Evolutionary conservation across 1,140 invertebrate species (phyloP).

Genomic region (Zophobas atratus): DNA sequence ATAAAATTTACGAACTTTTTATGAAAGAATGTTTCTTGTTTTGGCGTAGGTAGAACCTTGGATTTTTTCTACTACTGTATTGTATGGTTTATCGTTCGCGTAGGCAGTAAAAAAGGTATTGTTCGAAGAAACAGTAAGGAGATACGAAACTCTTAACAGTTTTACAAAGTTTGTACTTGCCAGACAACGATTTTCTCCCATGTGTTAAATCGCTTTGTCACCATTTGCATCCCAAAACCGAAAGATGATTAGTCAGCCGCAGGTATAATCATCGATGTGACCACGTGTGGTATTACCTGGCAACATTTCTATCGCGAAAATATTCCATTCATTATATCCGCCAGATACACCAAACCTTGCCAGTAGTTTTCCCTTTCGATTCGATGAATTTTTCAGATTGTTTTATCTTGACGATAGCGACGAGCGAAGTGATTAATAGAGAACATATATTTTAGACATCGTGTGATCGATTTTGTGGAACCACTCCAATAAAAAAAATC

Average conservation of each 20-base stretch:
- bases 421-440: no score
- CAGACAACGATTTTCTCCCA: not conserved
- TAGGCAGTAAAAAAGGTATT: not conserved
- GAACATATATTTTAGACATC: no score
- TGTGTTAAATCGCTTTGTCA: not conserved
- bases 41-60: slow-evolving; percentile 19
- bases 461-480: no score
- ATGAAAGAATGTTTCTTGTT: not conserved
- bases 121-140: no score
- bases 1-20: no score
- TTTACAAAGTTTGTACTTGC: not conserved
- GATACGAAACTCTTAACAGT: no score
- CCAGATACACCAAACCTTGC: slow-evolving; percentile 9
- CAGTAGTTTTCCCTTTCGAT: slow-evolving; percentile 20
- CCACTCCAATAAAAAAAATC: no score
- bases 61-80: slow-evolving; percentile 33
- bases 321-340: slow-evolving; percentile 36
- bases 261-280: slow-evolving; percentile 15
- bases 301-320: slow-evolving; percentile 19
- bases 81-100: slow-evolving; percentile 13
- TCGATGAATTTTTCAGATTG: not conserved
- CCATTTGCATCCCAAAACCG: not conserved
- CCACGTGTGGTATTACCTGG: slow-evolving; percentile 28
- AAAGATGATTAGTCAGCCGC: slow-evolving; percentile 15
- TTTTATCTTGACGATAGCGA: not conserved